Base-by-base conservation (phyloP, 2,888 invertebrate species). In the Tryphoninae sp. region DNA sequence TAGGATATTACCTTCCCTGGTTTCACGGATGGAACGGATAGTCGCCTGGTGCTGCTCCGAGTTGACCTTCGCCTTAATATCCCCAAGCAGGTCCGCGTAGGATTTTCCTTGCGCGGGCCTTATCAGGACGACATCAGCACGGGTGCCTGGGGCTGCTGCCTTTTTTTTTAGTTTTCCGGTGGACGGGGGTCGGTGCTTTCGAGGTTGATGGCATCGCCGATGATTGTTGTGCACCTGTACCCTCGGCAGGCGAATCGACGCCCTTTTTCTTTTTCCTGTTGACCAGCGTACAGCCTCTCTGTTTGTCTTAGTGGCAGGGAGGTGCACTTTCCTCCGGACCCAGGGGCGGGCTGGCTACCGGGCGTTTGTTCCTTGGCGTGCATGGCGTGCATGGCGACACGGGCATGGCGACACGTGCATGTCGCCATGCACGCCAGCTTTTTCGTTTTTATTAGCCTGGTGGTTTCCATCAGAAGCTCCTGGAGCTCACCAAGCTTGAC, bases 91-190 rank as follows among this genome's bases (percentile, higher is more conserved):
- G 9, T 83, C 65, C 26, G 81, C 81, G 61, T 79, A 80, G 22
- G 83, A 61, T 61, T 74, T 79, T 9, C 83, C 79, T 9, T 74
- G 45, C 49, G 69, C 73, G 19, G 74, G 75, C 33, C 55, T 51
- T 53, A 75, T 68, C 11, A 80, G 80, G 1, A 80, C 80, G 6
- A 75, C 75, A 9, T 75, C 58, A 3, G 73, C 11, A 22, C 65
- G 53, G 8, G 16, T 11, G 2, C 58, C 16, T 16, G 58, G 33
- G n/a, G 42, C 59, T 53, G 23, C n/a, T 26, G 51, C 67, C 67
- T 67, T 77, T 49, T 62, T 42, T 33, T 33, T 69, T 59, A 11
- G 33, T 11, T 42, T 71, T 71, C 23, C 72, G 65, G 19, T 65
- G 78, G 33, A 19, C 62, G 19, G 49, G 53, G 49, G 69, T 3